Base-by-base conservation (phyloP, 2,888 invertebrate species). In the Tenthredo notha region DNA sequence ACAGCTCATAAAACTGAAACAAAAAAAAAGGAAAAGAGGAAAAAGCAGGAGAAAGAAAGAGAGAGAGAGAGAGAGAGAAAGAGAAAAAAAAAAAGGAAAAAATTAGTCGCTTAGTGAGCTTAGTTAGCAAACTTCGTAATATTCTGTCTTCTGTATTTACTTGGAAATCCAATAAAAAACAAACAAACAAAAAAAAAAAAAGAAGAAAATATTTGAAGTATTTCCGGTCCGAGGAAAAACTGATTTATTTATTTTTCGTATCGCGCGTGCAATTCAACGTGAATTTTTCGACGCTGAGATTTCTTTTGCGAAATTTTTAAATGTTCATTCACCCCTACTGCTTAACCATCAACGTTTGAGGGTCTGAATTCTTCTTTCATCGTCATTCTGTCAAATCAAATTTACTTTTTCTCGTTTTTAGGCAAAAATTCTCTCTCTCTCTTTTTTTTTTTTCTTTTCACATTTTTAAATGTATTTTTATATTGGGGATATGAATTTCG, bases 71-170 rank as follows among this genome's bases (percentile, higher is more conserved):
- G n/a, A n/a, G n/a, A n/a, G n/a, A n/a, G n/a, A n/a, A n/a, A n/a
- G n/a, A n/a, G n/a, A 54, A 54, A n/a, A 50, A 50, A 50, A 50
- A 50, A 50, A 18, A 6, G n/a, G 7, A 7, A 54, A 54, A 21
- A 43, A 74, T 74, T 40, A 74, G 43, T 43, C 43, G 72, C 37
- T 72, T 37, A 72, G 33, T 72, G 43, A 72, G 72, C 72, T 72
- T 21, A 72, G 72, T 40, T 72, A 43, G 72, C n/a, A 21, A 72
- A 40, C 72, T 70, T 70, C 18, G 37, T 33, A 3, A 47, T 18
- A 37, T 37, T n/a, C 70, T 37, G 7, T 70, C 29, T 12, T n/a
- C 37, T 37, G 6, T 25, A 25, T 47, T 47, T 47, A 15, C 47
- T 47, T 4, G 12, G 12, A 15, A 47, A 47, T 25, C 7, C 9